Conservation (phyloP, 2,888 invertebrate genomes). For the Leucophenga montana region DNA sequence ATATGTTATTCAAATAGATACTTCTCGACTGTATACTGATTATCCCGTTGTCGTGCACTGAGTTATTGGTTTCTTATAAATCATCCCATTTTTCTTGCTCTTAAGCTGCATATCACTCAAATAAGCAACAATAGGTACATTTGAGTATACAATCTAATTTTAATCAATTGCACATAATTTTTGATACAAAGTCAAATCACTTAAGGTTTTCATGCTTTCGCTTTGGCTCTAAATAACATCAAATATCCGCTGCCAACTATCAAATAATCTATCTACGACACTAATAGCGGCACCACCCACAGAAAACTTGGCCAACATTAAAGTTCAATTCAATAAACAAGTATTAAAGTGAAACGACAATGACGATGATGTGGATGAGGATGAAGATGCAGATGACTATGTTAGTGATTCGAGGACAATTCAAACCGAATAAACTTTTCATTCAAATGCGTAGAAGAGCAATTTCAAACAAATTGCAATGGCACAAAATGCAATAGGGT, state of each 20-base stretch:
- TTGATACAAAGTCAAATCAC: too few species aligned
- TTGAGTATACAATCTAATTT: too few species aligned
- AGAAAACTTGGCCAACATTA: slow-evolving; percentile 4
- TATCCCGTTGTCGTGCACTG: too few species aligned
- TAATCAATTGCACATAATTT: too few species aligned
- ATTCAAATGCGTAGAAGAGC: slow-evolving; percentile 58
- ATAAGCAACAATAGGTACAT: too few species aligned
- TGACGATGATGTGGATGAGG: slow-evolving; percentile 50
- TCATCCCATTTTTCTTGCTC: too few species aligned
- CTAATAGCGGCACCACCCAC: background rate
- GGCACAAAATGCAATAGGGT: slow-evolving; percentile 39
- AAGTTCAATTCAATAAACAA: slow-evolving; percentile 56
- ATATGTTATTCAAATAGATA: too few species aligned
- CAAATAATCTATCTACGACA: background rate
- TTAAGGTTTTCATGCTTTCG: too few species aligned
- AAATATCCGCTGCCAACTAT: background rate
- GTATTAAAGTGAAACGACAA: slow-evolving; percentile 52
- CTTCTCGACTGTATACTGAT: too few species aligned
- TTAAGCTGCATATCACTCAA: too few species aligned
- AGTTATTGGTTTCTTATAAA: too few species aligned
- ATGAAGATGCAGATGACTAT: slow-evolving; percentile 24
- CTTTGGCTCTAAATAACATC: too few species aligned
- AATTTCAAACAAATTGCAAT: slow-evolving; percentile 61
- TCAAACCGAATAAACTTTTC: slow-evolving; percentile 42
- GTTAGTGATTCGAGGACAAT: background rate